These are phyloP conservation scores for Neodon shergylaensis DNA, from an alignment of 2,113 vertebrate species.

Conservation along the genomic window DNA sequence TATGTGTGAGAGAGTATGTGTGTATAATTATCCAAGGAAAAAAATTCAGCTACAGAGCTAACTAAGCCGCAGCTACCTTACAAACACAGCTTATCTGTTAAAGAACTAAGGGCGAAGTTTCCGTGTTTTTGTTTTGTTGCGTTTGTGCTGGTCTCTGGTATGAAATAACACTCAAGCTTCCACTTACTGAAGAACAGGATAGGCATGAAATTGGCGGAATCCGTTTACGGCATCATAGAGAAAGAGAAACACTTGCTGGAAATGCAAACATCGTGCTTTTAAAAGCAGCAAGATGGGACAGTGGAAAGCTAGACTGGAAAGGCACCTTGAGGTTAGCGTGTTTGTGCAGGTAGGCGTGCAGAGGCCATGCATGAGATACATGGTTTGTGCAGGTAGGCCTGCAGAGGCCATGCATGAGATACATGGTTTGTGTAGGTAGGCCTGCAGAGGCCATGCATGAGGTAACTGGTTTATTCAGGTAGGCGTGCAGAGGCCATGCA, in stretches of 20 bases:
- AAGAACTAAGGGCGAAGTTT: conserved; percentile 58
- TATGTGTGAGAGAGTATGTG: not conserved
- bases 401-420: too few relatives aligned
- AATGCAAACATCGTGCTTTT: conserved; percentile 30
- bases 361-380: too few relatives aligned
- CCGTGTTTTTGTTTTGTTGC: not conserved
- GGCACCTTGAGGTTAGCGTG: not conserved
- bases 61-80: not conserved
- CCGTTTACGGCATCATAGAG: not conserved
- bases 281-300: conserved; percentile 25
- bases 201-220: conserved; percentile 23
- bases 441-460: not conserved
- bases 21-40: conserved; percentile 37
- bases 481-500: too few relatives aligned
- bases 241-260: not conserved
- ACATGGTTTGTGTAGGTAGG: not conserved
- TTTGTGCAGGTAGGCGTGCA: not conserved
- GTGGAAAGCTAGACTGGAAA: conserved; percentile 25
- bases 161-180: conserved; percentile 31
- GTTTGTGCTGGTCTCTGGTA: not conserved
- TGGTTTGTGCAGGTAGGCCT: too few relatives aligned
- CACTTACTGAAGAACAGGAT: conserved; percentile 1
- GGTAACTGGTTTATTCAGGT: too few relatives aligned
- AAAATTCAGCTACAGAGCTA: conserved; percentile 52
- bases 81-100: not conserved